These are phyloP conservation scores for Peromyscus aztecus DNA, from an alignment of 2,797 vertebrate genomes.

Conservation along the genomic window DNA sequence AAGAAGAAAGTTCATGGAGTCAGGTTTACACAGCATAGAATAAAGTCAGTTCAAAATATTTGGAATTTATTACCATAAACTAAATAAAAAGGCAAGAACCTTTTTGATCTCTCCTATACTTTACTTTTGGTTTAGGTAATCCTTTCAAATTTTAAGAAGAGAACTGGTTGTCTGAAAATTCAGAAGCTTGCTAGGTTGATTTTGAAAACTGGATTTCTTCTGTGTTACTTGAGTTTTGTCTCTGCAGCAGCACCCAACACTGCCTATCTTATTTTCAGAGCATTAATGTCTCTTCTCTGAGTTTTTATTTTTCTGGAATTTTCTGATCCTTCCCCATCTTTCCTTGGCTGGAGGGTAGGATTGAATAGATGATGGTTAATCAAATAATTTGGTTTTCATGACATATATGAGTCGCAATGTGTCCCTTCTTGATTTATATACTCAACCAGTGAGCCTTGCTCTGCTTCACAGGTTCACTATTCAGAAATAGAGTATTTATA, in stretches of 20 bases:
- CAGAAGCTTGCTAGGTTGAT: not conserved
- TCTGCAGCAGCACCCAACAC: not conserved
- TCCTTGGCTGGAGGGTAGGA: not conserved
- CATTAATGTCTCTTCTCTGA: not conserved
- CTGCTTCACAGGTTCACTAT: not conserved
- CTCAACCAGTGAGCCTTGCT: not conserved
- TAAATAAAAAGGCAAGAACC: conserved; percentile 24
- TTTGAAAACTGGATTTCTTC: not conserved
- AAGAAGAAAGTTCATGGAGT: conserved; percentile 49
- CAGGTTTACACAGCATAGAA: conserved; percentile 15
- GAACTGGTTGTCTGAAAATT: not conserved
- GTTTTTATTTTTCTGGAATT: not conserved
- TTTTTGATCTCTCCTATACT: not conserved
- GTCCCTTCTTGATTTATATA: too few species aligned
- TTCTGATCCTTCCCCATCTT: not conserved
- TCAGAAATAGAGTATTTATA: not conserved
- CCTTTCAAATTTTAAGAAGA: not conserved
- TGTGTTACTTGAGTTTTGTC: not conserved
- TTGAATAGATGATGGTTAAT: not conserved
- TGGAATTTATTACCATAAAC: conserved; percentile 70
- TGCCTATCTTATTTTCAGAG: not conserved
- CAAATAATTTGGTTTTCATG: not conserved
- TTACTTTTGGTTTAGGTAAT: conserved; percentile 34
- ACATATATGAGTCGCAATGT: not conserved
- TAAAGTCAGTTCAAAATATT: conserved; percentile 71